Percentiles rank a stretch among this genome's conserved stretches.
phyloP scores from a whole-genome alignment of 30 jellyfish, hydroid and myxozoan genomes.

The Haliclystus octoradiatus region DNA sequence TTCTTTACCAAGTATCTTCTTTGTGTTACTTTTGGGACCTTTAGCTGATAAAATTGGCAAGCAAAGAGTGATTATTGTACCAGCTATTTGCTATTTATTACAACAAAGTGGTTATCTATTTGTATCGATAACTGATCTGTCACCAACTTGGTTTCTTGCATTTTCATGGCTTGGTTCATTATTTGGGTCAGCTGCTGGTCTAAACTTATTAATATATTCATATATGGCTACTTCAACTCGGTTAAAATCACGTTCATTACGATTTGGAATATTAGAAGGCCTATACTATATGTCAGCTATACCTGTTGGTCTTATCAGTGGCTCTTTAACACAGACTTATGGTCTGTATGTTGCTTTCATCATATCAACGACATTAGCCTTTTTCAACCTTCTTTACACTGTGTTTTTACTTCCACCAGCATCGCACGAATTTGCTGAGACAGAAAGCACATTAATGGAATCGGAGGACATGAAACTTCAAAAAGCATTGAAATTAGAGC shows the following conservation, averaged over 20 bases:
- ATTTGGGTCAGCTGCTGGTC: slow-evolving; percentile 24
- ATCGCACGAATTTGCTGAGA: not conserved
- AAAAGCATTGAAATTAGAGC: not conserved
- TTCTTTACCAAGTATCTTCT: not conserved
- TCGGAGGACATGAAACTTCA: not conserved
- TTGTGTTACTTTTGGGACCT: slow-evolving; percentile 8
- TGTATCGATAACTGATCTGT: not conserved
- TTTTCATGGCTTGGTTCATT: not conserved
- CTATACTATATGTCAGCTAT: not conserved
- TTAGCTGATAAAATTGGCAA: slow-evolving; percentile 16
- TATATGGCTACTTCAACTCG: slow-evolving; percentile 13
- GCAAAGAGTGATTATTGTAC: not conserved
- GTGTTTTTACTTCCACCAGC: not conserved
- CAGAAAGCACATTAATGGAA: not conserved
- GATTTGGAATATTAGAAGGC: slow-evolving; percentile 14
- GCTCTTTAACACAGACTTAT: not conserved
- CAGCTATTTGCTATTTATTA: not conserved
- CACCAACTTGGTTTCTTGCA: not conserved
- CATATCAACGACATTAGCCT: not conserved
- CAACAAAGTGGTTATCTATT: not conserved
- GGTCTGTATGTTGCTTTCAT: not conserved
- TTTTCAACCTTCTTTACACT: not conserved
- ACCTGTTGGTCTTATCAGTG: not conserved
- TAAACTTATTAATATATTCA: not conserved
- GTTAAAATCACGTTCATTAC: slow-evolving; percentile 7